These are phyloP conservation scores for Helicolenus hilgendorfi DNA, from an alignment of 2,797 vertebrate genomes.

Conservation along the genomic window DNA sequence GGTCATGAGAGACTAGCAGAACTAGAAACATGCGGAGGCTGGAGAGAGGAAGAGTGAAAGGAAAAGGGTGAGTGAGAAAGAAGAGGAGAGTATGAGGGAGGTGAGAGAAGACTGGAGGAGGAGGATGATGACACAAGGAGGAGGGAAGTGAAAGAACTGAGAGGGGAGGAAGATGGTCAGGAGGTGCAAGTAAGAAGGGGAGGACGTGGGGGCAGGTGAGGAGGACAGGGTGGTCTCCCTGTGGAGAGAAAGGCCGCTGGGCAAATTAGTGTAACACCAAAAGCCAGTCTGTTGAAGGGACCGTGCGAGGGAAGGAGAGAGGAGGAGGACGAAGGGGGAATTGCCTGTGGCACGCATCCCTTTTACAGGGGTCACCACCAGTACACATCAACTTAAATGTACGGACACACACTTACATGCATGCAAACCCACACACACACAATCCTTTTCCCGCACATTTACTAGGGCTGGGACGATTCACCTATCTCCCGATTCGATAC, in stretches of 20 bases:
- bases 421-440: background rate
- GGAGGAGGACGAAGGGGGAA: conserved; percentile 4
- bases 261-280: conserved; percentile 51
- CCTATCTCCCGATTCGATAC: too few relatives aligned
- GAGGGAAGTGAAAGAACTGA: background rate
- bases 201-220: conserved; percentile 24
- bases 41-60: conserved; percentile 22
- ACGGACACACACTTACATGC: conserved; percentile 25
- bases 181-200: background rate
- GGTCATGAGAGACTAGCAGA: conserved; percentile 53
- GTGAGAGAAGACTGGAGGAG: conserved; percentile 26
- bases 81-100: conserved; percentile 6
- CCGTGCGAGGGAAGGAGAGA: conserved; percentile 1
- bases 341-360: conserved; percentile 45
- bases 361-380: conserved; percentile 56
- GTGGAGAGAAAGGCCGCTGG: conserved; percentile 25
- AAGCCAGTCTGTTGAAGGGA: conserved; percentile 43
- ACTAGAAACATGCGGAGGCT: conserved; percentile 38
- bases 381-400: conserved; percentile 23
- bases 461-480: too few relatives aligned
- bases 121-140: conserved; percentile 23
- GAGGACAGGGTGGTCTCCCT: conserved; percentile 37
- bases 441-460: background rate
- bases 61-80: conserved; percentile 18
- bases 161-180: conserved; percentile 13